Conservation (phyloP, 1,140 invertebrate genomes). For the Cephus cinctus region DNA sequence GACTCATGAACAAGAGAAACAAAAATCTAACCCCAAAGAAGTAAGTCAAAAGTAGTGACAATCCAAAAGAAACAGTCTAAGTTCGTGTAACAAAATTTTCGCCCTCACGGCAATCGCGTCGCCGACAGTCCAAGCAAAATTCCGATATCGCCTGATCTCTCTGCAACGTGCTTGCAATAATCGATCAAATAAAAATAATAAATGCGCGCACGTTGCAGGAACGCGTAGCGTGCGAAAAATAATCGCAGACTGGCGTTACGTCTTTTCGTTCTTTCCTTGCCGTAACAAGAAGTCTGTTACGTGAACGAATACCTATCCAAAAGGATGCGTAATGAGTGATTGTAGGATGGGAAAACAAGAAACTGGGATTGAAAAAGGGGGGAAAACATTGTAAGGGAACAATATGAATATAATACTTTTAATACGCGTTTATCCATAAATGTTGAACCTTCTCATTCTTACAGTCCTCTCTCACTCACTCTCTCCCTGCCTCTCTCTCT, state of each 20-base stretch:
- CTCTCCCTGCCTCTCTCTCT: conserved; percentile 13
- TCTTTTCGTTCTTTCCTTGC: conserved; percentile 1
- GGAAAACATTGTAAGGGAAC: conserved; percentile 15
- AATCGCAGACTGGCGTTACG: neutral
- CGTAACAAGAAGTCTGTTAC: conserved; percentile 11
- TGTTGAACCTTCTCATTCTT: conserved; percentile 31
- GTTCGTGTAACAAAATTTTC: too few relatives aligned
- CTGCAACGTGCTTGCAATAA: neutral
- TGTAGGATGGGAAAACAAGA: conserved; percentile 15
- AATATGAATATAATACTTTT: conserved; percentile 26
- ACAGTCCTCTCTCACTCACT: conserved; percentile 12
- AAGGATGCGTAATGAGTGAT: conserved; percentile 20
- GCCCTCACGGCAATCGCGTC: too few relatives aligned
- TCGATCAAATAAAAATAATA: conserved; percentile 25
- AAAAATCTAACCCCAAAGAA: too few relatives aligned
- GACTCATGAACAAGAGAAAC: too few relatives aligned
- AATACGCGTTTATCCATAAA: conserved; percentile 32
- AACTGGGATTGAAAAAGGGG: conserved; percentile 11
- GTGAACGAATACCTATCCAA: conserved; percentile 23
- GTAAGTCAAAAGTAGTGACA: too few relatives aligned
- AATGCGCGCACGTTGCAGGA: conserved; percentile 17
- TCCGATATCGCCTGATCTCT: neutral
- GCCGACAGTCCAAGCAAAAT: too few relatives aligned
- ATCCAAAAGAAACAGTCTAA: too few relatives aligned
- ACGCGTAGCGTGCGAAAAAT: too few relatives aligned